Base-by-base conservation (phyloP, 2,888 invertebrate species). In the Neoitamus cyanurus region DNA sequence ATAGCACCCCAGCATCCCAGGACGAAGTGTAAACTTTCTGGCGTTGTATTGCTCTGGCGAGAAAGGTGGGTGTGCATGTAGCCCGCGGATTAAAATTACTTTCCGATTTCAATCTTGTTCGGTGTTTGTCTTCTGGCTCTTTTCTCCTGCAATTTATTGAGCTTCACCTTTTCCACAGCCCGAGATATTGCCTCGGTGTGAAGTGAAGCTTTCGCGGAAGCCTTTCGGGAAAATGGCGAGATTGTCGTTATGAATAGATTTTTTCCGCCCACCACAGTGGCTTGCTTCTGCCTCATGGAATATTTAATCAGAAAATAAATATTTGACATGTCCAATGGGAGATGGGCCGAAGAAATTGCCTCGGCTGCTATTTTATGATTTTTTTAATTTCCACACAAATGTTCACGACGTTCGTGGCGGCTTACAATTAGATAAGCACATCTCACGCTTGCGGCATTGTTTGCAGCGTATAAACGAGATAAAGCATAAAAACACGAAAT, bases 21-120 rank as follows among this genome's bases (percentile, higher is more conserved):
- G 20, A 58, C 20, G 11, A 42, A 42, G 42, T 36, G 77, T 77
- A 77, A 77, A 30, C 77, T 77, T 30, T 6, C 30, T 58, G 78
- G 78, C 75, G 75, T 75, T 75, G 75, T 75, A 42, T 28, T 78
- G 70, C 70, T 70, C 31, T 31, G n/a, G 48, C 78, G 48, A 70
- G 70, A 31, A 31, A 78, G 78, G 34, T 78, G 28, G 75, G 75
- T 78, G 48, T 42, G 78, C 78, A 48, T 78, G 78, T 48, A 58
- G 48, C 31, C 58, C 83, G 75, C 85, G 83, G 75, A 85, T 73
- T 85, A 83, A 72, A 83, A 85, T 83, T 75, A 77, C 83, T 83
- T 85, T 77, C 77, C 77, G 70, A 85, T 82, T 37, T 85, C 68
- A 46, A 73, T 70, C 42, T 69, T 68, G 73, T 77, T 83, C 42